A percentile compares a stretch with the other conserved stretches of the same genome.
phyloP scores from a whole-genome alignment of 2,888 invertebrate species.

The Eupsilia transversa region DNA sequence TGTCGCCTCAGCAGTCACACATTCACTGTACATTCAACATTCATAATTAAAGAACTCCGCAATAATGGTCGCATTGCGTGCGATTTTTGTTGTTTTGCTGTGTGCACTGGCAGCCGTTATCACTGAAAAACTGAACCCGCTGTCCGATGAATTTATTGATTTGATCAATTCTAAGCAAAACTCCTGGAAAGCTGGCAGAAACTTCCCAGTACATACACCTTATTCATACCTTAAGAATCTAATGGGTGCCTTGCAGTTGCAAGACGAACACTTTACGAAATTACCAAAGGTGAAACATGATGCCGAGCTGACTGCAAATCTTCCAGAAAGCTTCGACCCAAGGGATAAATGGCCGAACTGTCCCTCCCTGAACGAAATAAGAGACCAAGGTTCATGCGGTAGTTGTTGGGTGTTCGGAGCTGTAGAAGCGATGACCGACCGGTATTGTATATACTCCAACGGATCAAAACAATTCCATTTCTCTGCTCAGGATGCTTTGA shows the following conservation, averaged over 20 bases:
- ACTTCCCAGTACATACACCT: constrained; percentile 20
- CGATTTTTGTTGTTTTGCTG: constrained; percentile 3
- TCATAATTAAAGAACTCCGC: no score
- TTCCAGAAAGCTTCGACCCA: constrained; percentile 39
- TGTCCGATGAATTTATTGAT: constrained; percentile 28
- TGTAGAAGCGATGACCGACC: constrained; percentile 14
- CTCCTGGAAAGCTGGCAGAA: constrained; percentile 29
- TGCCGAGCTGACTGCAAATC: constrained; percentile 29
- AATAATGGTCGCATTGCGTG: neutral
- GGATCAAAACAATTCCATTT: constrained; percentile 2
- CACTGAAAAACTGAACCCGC: neutral
- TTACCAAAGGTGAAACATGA: constrained; percentile 10
- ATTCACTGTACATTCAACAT: no score
- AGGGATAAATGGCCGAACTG: constrained; percentile 27
- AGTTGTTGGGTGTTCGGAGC: constrained; percentile 37
- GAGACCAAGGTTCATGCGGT: constrained; percentile 30
- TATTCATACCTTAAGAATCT: constrained; percentile 15
- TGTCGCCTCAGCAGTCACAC: no score
- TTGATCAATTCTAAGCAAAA: constrained; percentile 30
- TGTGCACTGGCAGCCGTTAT: neutral
- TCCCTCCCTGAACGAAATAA: constrained; percentile 25
- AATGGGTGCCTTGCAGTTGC: constrained; percentile 15
- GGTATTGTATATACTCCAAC: constrained; percentile 22
- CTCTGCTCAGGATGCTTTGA: constrained; percentile 13
- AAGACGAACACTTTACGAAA: neutral